Evolutionary conservation across 2,888 invertebrate species (phyloP).

Genomic region (Parnassius orleans): DNA sequence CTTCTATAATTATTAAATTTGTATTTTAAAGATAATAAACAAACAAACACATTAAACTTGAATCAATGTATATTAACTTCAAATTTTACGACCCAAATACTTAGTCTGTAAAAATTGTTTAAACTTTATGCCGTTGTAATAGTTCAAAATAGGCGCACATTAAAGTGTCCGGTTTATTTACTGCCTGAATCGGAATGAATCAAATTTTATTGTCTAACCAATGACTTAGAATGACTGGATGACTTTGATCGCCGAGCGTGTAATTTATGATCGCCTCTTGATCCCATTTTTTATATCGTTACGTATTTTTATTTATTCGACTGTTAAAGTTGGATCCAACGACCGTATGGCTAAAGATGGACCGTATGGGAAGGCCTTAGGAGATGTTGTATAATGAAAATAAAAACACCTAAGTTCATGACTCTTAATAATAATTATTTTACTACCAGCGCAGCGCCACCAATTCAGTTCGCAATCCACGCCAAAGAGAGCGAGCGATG

Average conservation of each 20-base stretch:
- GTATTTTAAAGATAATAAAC: background rate
- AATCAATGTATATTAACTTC: background rate
- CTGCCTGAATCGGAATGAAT: slow-evolving; percentile 57
- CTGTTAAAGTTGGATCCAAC: background rate
- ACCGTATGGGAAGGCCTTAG: too few species aligned
- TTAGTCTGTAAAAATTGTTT: slow-evolving; percentile 44
- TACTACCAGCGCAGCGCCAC: too few species aligned
- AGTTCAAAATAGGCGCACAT: slow-evolving; percentile 70
- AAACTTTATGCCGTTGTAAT: slow-evolving; percentile 66
- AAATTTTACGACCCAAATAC: slow-evolving; percentile 22
- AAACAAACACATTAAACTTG: slow-evolving; percentile 9
- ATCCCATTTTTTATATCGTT: slow-evolving; percentile 52
- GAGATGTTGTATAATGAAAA: too few species aligned
- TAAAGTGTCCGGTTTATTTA: slow-evolving; percentile 70
- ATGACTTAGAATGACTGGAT: slow-evolving; percentile 51
- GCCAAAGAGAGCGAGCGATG: too few species aligned
- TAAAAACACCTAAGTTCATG: too few species aligned
- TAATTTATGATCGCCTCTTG: slow-evolving; percentile 64
- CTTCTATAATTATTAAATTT: too few species aligned
- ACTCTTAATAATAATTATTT: too few species aligned
- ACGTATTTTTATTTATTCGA: slow-evolving; percentile 20
- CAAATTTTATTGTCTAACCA: slow-evolving; percentile 63
- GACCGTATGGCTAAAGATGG: background rate
- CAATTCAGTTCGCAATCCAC: too few species aligned
- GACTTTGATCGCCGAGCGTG: slow-evolving; percentile 58